Evolutionary conservation across 2,113 vertebrate species (phyloP).

Genomic region (Micronycteris hirsuta): DNA sequence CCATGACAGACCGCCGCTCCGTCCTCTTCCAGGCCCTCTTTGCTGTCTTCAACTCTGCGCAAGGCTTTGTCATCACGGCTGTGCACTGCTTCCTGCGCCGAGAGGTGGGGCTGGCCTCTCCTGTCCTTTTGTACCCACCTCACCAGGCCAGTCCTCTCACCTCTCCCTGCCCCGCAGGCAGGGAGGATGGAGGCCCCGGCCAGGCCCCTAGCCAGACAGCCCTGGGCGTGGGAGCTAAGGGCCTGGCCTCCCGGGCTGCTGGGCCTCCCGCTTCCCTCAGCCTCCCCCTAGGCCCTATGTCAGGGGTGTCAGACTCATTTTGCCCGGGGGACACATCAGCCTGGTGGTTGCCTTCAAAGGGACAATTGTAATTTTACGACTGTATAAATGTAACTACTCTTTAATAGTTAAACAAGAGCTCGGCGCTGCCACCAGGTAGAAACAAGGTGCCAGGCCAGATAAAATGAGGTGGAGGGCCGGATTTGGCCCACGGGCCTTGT

Average conservation of each 20-base stretch:
- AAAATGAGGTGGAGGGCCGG: too few species aligned
- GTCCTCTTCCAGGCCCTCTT: slow-evolving; percentile 94
- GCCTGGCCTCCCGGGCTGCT: slow-evolving; percentile 82
- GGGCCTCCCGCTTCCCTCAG: neutral
- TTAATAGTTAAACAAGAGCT: too few species aligned
- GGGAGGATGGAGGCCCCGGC: neutral
- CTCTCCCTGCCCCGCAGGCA: neutral
- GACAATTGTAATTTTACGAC: too few species aligned
- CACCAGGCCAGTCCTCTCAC: neutral
- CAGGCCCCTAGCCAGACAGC: neutral
- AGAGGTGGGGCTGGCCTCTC: slow-evolving; percentile 86
- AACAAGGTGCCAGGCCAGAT: too few species aligned
- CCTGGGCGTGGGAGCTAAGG: neutral
- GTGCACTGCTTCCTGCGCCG: slow-evolving; percentile 97
- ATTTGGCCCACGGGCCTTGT: too few species aligned
- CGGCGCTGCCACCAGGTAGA: too few species aligned
- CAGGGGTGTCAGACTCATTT: too few species aligned
- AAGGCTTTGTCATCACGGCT: slow-evolving; percentile 97
- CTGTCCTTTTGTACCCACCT: neutral
- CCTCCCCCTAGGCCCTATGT: neutral
- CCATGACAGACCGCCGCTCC: slow-evolving; percentile 97
- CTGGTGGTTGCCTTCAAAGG: too few species aligned
- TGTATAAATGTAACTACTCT: too few species aligned
- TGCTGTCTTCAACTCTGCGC: slow-evolving; percentile 93
- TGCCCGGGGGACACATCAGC: too few species aligned